phyloP scores from a whole-genome alignment of 2,113 vertebrate species.

The Brienomyrus brachyistius region DNA sequence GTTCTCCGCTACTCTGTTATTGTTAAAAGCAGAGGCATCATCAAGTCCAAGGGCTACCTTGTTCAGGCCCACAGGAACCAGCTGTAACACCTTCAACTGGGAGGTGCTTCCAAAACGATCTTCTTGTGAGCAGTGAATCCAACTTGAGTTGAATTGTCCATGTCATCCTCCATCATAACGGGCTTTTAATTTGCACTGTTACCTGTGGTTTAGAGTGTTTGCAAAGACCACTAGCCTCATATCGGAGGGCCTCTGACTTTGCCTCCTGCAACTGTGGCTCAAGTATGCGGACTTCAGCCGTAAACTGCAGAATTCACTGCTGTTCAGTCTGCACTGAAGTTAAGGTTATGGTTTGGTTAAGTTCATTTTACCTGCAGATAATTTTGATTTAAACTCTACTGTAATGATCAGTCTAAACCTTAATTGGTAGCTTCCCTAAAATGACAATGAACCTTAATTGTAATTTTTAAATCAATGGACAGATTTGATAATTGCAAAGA shows the following conservation, averaged over 20 bases:
- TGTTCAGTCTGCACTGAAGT: not conserved
- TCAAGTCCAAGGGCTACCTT: conserved; percentile 96
- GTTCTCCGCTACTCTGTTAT: conserved; percentile 92
- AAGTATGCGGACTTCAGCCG: not conserved
- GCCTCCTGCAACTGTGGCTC: not conserved
- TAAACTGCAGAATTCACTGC: not conserved
- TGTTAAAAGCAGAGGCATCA: conserved; percentile 94
- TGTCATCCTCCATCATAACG: not conserved
- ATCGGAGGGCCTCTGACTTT: not conserved
- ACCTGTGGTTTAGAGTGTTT: not conserved
- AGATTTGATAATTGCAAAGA: not conserved
- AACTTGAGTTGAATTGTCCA: not conserved
- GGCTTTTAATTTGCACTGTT: conserved; percentile 17
- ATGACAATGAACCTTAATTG: not conserved
- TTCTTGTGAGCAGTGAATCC: conserved; percentile 5
- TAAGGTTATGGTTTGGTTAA: not conserved
- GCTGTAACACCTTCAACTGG: conserved; percentile 39
- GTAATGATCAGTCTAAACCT: not conserved
- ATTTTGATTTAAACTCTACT: not conserved
- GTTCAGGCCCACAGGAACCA: conserved; percentile 76
- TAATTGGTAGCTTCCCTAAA: not conserved
- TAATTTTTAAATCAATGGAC: not conserved
- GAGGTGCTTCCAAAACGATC: not conserved
- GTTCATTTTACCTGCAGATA: not conserved
- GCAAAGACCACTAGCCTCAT: not conserved